Base-by-base conservation (phyloP, 2,888 invertebrate genomes). In the Erannis defoliaria region DNA sequence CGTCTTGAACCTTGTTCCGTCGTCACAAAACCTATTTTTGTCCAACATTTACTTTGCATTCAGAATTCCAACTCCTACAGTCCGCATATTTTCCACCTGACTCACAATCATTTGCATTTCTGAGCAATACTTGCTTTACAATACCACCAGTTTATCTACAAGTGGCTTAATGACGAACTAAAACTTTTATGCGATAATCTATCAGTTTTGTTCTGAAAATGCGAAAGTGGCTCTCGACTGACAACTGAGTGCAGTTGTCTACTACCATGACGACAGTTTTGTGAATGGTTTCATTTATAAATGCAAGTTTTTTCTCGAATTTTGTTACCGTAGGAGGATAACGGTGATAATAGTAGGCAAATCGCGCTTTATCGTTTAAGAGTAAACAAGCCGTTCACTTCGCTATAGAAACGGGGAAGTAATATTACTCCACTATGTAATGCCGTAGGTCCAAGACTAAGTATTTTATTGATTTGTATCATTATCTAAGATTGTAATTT, bases 51-150 rank as follows among this genome's bases (percentile, higher is more conserved):
- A 21, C 18, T 31, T 33, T n/a, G 31, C 31, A 31, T 46, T 33
- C 29, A 43, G 14, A 45, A 29, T 45, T 38, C 37, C 18, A 6
- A 40, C 55, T 38, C 63, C 62, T 46, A 58, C 63, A 14, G n/a
- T 10, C 21, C 55, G 40, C 63, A 58, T 63, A 55, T 55, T 63
- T 58, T 46, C 43, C 33, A 12, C 21, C 38, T 63, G 63, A 63
- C 33, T 63, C 63, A 62, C 42, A 45, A 26, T 37, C 16, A 63
- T 59, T 58, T 58, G 54, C 63, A 63, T 58, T 49, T 62, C 58
- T 63, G 19, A 50, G 55, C 51, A 49, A 54, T 49, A 37, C 53
- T 19, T 19, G 40, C 18, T 51, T 40, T 51, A 40, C 40, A 51
- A 3, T 12, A 5, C 5, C 3, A 26, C 26, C 5, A 18, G 31